These are phyloP conservation scores for Diaperis boleti DNA, from an alignment of 2,888 invertebrate genomes.

Conservation along the genomic window DNA sequence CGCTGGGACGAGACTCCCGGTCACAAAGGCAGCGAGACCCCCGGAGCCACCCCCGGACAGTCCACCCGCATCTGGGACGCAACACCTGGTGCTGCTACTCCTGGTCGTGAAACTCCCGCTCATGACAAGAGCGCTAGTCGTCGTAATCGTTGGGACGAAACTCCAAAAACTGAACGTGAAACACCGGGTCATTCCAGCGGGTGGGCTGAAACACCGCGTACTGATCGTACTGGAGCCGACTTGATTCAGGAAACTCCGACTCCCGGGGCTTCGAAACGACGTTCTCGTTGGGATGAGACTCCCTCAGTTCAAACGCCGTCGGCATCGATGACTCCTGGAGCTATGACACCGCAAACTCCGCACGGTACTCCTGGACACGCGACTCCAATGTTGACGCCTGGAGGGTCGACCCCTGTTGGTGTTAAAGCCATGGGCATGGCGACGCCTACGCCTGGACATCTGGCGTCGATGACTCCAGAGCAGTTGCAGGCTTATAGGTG, in stretches of 20 bases:
- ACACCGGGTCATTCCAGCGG: conserved; percentile 95
- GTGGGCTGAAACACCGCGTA: conserved; percentile 99
- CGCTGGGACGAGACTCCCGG: conserved; percentile 98
- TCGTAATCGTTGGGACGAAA: conserved; percentile 99
- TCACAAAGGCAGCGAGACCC: conserved; percentile 82
- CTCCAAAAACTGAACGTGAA: conserved; percentile 97
- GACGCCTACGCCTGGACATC: conserved; percentile 96
- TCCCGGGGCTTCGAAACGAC: conserved; percentile 92
- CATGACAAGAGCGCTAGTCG: conserved; percentile 78
- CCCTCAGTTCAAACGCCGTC: conserved; percentile 79
- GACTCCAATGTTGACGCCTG: conserved; percentile 79
- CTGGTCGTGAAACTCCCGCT: conserved; percentile 87
- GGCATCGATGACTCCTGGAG: conserved; percentile 69
- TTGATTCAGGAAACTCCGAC: conserved; percentile 88
- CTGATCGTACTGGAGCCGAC: conserved; percentile 80
- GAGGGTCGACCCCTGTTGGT: conserved; percentile 88
- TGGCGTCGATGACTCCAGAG: conserved; percentile 99
- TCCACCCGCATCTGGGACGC: conserved; percentile 97
- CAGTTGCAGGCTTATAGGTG: conserved; percentile 97
- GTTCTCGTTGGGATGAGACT: conserved; percentile 98
- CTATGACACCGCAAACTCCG: conserved; percentile 73
- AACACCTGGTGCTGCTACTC: conserved; percentile 93
- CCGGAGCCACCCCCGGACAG: conserved; percentile 91
- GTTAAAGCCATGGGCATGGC: conserved; percentile 98
- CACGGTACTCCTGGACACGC: conserved; percentile 79